Evolutionary conservation across 2,888 invertebrate genomes (phyloP).

Genomic region (Criorhina ranunculi): DNA sequence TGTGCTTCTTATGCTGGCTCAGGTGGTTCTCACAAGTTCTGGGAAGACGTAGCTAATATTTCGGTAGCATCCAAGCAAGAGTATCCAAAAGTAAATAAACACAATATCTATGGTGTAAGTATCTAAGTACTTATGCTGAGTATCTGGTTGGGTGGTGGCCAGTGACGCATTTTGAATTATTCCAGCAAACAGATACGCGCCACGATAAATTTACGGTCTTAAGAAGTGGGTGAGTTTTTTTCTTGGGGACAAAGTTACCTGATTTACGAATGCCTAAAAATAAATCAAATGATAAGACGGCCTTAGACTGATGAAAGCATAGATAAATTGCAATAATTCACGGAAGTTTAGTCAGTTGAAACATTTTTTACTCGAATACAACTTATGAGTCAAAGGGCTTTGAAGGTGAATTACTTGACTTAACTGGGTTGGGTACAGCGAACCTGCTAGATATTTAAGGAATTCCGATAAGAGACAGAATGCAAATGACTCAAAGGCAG

Average conservation of each 20-base stretch:
- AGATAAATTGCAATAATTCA: not conserved
- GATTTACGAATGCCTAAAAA: slow-evolving; percentile 14
- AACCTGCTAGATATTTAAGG: not conserved
- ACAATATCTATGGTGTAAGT: not conserved
- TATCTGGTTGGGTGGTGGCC: not conserved
- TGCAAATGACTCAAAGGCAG: not conserved
- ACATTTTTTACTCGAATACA: not conserved
- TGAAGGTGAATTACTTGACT: not conserved
- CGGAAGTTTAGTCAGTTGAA: too few relatives aligned
- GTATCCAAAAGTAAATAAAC: slow-evolving; percentile 21
- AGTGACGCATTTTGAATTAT: slow-evolving; percentile 22
- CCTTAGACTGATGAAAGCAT: not conserved
- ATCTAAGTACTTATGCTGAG: not conserved
- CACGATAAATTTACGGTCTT: slow-evolving; percentile 5
- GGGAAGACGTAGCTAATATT: not conserved
- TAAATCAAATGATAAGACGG: not conserved
- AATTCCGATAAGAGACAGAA: not conserved
- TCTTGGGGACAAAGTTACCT: not conserved
- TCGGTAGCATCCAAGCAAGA: slow-evolving; percentile 12
- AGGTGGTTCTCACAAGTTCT: not conserved
- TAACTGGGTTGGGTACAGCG: not conserved
- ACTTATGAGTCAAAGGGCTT: not conserved
- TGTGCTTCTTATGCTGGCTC: not conserved
- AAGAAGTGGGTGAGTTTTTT: slow-evolving; percentile 1
- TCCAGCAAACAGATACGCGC: slow-evolving; percentile 2